Base-by-base conservation (phyloP, 2,113 vertebrate species). In the Thermophis baileyi region DNA sequence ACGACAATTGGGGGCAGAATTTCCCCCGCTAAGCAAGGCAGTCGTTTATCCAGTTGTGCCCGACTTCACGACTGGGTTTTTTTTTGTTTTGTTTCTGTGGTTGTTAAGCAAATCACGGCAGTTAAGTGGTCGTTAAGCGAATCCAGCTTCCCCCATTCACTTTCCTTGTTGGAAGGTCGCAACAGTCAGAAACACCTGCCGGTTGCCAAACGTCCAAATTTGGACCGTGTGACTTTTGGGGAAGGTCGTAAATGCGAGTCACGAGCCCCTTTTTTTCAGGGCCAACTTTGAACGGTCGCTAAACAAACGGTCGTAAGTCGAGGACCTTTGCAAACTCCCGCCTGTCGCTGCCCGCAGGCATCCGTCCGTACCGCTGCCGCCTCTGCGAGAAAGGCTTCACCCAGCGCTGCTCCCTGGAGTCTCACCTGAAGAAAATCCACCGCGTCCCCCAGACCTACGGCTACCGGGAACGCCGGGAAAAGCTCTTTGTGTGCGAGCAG, bases 321-420 rank as follows among this genome's bases (percentile, higher is more conserved):
- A 57, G 30, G 30, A 69, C 63, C 30, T n/a, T n/a, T 69, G 24
- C 40, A 9, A 3, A 27, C 0, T 25, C 25, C 25, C 14, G 1
- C 10, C 87, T 40, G 16, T 47, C 5, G 50, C 25, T 18, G 47
- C 44, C 57, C 12, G 14, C 0, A 99, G 98, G 99, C 44, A 99
- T 99, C 89, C 97, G 98, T 50, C 99, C 98, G 0, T 99, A 98
- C 97, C 97, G 98, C 93, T 99, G 99, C 25, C 97, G 98, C 18
- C 96, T 98, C n/a, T 99, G 99, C 1, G 98, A 98, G 44, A 99
- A 99, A 93, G 98, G 98, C 35, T 99, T 99, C 95, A 99, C 98
- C 0, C 98, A 99, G 94, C 98, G 98, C 24, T 99, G 98, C 95
- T 99, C 98, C 1, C 97, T 99, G 35, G 99, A 99, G 95, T 98